Conservation (phyloP, 2,888 invertebrate species). For the Tetramorium bicarinatum region DNA sequence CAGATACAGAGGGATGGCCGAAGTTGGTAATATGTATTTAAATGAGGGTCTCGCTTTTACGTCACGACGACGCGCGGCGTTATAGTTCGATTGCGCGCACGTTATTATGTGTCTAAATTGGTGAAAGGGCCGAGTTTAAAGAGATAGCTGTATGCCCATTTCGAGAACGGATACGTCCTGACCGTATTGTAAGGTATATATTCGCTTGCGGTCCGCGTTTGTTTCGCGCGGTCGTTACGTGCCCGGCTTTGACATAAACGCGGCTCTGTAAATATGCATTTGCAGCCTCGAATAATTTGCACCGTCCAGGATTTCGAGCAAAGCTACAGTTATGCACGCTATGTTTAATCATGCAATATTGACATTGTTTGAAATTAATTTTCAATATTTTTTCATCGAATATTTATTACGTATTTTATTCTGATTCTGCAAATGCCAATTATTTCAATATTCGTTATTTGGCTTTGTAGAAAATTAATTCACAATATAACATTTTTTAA, state of each 20-base stretch:
- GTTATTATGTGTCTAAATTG: conserved; percentile 19
- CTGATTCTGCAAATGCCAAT: neutral
- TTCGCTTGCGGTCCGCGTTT: conserved; percentile 20
- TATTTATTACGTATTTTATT: conserved; percentile 4
- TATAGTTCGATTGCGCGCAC: conserved; percentile 17
- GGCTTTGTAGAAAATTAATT: neutral
- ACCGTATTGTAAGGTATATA: conserved; percentile 6
- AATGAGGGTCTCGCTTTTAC: conserved; percentile 27
- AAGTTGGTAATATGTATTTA: conserved; percentile 42
- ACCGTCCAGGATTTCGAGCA: neutral
- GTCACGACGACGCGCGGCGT: neutral
- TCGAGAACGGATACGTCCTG: neutral
- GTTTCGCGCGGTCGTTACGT: conserved; percentile 27
- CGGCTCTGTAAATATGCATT: conserved; percentile 35
- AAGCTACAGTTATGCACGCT: neutral
- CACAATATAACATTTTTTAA: neutral
- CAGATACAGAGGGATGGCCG: neutral
- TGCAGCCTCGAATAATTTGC: conserved; percentile 30
- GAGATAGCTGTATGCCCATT: conserved; percentile 24
- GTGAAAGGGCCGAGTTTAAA: conserved; percentile 35
- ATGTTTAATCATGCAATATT: neutral
- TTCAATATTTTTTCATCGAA: neutral
- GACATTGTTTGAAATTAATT: neutral
- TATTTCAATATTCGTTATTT: neutral
- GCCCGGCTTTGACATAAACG: conserved; percentile 36